Percentiles rank a stretch among this genome's conserved stretches.
Conservation (phyloP, 2,113 vertebrate genomes). For the Cavia porcellus region DNA sequence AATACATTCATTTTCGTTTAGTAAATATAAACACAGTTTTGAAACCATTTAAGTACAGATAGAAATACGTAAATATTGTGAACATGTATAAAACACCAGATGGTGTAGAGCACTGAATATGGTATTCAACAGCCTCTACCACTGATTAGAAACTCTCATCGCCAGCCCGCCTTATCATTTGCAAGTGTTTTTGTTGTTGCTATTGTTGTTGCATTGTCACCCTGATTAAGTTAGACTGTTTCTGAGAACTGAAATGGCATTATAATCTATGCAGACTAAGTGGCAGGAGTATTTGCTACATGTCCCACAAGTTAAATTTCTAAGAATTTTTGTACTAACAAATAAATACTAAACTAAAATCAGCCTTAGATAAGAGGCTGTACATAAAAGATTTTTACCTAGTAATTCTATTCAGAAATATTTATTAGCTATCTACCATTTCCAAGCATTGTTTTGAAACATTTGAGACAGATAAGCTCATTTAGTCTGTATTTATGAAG, state of each 20-base stretch:
- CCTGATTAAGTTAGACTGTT: neutral
- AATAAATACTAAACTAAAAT: neutral
- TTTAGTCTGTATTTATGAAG: neutral
- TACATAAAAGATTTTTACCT: neutral
- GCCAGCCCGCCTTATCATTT: rapidly evolving
- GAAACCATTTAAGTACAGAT: neutral
- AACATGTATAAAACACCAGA: neutral
- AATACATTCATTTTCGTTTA: neutral
- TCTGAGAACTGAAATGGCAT: neutral
- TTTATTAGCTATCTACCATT: neutral
- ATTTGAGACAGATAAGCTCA: neutral
- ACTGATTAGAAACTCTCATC: neutral
- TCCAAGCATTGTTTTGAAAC: neutral
- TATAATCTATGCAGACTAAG: neutral
- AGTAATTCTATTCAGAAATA: neutral
- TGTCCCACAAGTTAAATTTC: neutral
- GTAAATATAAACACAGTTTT: neutral
- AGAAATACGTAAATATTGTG: neutral
- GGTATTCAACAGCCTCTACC: neutral
- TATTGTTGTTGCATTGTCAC: neutral
- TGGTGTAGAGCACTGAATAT: neutral
- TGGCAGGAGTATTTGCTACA: neutral
- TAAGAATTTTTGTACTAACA: neutral
- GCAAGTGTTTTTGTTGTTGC: neutral
- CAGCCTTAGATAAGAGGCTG: neutral